These are phyloP conservation scores for Chorisops tibialis DNA, from an alignment of 2,888 invertebrate genomes.

Conservation along the genomic window DNA sequence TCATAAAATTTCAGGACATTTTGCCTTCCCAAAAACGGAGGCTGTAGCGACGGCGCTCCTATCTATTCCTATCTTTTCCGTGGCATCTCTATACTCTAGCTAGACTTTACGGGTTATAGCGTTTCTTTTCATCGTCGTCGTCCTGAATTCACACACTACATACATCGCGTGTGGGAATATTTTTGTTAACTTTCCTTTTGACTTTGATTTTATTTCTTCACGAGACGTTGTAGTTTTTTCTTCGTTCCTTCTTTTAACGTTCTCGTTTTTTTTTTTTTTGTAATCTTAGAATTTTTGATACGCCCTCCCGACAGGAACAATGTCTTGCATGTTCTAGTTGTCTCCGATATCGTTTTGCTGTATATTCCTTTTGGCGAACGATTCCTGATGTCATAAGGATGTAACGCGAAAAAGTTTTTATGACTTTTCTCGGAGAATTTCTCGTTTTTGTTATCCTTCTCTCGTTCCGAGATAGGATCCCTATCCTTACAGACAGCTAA, in stretches of 20 bases:
- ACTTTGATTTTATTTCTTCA: slow-evolving; percentile 24
- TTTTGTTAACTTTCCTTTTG: slow-evolving; percentile 17
- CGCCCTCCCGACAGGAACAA: background rate
- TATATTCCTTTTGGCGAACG: background rate
- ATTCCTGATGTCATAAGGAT: slow-evolving; percentile 19
- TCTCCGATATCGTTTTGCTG: slow-evolving; percentile 17
- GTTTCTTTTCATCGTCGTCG: background rate
- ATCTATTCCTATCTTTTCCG: background rate
- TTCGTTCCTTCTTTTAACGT: background rate
- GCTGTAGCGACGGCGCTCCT: background rate
- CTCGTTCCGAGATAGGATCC: slow-evolving; percentile 1
- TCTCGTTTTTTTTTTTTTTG: too few relatives aligned
- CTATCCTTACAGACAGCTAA: slow-evolving; percentile 7
- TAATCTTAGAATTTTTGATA: too few relatives aligned
- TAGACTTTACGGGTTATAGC: slow-evolving; percentile 13
- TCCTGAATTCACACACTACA: too few relatives aligned
- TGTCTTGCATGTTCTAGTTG: slow-evolving; percentile 7
- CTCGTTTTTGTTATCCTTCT: slow-evolving; percentile 17
- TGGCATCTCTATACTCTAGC: background rate
- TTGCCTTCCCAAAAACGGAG: background rate
- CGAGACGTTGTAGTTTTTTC: background rate
- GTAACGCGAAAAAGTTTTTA: slow-evolving; percentile 32
- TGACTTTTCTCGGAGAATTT: slow-evolving; percentile 28
- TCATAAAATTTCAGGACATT: slow-evolving; percentile 18
- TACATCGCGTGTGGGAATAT: background rate